These are phyloP conservation scores for Dryobotodes eremita DNA, from an alignment of 2,888 invertebrate species.

Conservation along the genomic window DNA sequence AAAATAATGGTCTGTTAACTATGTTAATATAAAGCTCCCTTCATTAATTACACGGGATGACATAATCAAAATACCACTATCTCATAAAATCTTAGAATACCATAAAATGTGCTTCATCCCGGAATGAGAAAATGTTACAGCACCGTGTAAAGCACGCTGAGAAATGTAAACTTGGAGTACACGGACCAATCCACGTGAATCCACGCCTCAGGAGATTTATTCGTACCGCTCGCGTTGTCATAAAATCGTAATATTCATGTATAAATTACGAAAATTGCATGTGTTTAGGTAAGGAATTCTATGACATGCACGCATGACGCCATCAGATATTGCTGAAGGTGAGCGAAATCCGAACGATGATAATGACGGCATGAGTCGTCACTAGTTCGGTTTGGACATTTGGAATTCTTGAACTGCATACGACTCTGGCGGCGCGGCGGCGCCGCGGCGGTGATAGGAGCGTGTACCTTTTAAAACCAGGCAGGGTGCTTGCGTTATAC, in stretches of 20 bases:
- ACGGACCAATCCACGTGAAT: background rate
- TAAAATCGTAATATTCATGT: background rate
- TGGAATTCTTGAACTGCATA: background rate
- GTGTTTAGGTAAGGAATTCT: background rate
- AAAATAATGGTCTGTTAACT: too few relatives aligned
- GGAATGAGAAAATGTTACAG: too few relatives aligned
- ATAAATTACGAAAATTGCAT: background rate
- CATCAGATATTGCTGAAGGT: background rate
- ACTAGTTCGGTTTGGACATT: background rate
- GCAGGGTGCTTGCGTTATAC: background rate
- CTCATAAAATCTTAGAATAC: background rate
- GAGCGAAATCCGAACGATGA: background rate
- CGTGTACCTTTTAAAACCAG: background rate
- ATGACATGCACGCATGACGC: background rate
- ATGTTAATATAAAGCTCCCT: background rate
- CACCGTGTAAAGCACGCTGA: background rate
- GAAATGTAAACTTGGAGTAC: background rate
- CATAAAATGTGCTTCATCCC: background rate
- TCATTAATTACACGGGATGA: background rate
- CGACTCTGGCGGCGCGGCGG: too few relatives aligned
- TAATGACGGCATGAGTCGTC: background rate
- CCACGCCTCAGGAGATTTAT: background rate
- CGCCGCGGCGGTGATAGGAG: background rate
- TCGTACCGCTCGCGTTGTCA: background rate
- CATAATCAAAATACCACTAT: background rate